Base-by-base conservation (phyloP, 1,140 invertebrate genomes). In the Pogonus chalceus region DNA sequence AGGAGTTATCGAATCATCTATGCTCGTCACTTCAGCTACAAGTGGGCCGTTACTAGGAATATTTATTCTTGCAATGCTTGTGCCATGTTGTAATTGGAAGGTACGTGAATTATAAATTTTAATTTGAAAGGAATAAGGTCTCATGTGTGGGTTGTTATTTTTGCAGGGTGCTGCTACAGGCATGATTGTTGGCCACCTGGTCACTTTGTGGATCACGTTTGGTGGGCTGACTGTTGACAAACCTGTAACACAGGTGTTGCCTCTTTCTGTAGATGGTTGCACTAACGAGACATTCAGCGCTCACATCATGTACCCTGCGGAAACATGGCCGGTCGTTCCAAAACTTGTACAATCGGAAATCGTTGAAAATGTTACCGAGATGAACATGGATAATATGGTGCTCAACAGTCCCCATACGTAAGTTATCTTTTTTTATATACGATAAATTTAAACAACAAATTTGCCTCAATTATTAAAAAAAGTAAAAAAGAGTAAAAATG, bases 1-100 rank as follows among this genome's bases (percentile, higher is more conserved):
- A 0, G 84, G 85, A 18, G 82, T 89, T 3, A 84, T 88, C 50
- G 84, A 90, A 69, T 87, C 87, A 2, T 84, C 81, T 9, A 79
- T 85, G 75, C 57, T 87, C 39, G 82, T 85, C 65, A 86, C 83
- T 31, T 85, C 83, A 0, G 84, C 83, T 0, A 86, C 84, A 1
- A 83, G 81, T 35, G 85, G 85, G 14, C 83, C 84, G 7, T 65
- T 87, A 16, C 65, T 86, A 2, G 74, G 73, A 24, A 83, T 85
- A 1, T 87, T 87, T 46, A 62, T 87, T 0, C 62, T 87, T 20
- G 85, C 84, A 3, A 83, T 87, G 77, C 67, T 87, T 49, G 75
- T 85, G 20, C 85, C 85, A 0, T 80, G 81, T 58, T 81, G 80
- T 23, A 87, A 86, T 58, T 85, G 82, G 81, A 86, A 86, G 71